phyloP scores from a whole-genome alignment of 53 echinoderm and acorn worm genomes.

The Echinometra lucunter region DNA sequence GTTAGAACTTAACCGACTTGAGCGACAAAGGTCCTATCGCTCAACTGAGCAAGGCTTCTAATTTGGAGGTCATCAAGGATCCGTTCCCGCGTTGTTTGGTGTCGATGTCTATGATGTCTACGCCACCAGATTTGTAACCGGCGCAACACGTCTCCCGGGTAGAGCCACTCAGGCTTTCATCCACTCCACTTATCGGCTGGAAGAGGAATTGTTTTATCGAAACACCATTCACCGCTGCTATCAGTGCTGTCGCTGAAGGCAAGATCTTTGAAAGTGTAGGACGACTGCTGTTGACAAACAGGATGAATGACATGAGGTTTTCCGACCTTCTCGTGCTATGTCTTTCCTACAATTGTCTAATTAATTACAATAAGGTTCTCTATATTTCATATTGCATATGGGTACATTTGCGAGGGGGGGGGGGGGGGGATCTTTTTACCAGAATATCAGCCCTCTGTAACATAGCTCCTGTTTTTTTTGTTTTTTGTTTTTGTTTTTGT shows the following conservation, averaged over 20 bases:
- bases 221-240: background rate
- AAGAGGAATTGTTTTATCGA: background rate
- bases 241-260: background rate
- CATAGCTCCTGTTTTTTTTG: no score
- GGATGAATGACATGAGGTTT: no score
- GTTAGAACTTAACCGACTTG: background rate
- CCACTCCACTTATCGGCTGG: background rate
- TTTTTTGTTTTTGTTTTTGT: no score
- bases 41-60: background rate
- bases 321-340: no score
- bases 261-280: background rate
- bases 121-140: background rate
- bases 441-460: no score
- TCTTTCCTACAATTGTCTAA: no score
- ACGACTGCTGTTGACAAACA: background rate
- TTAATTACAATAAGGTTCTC: no score
- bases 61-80: background rate
- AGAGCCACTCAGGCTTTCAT: background rate
- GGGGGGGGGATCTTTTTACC: no score
- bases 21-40: background rate
- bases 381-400: no score
- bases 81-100: background rate
- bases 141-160: background rate
- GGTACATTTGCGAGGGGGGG: no score
- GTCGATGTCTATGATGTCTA: slow-evolving; percentile 5